Evolutionary conservation across 2,113 vertebrate genomes (phyloP), one percentile per base, ranked within the genome.

Genomic region (Lagopus leucura): DNA sequence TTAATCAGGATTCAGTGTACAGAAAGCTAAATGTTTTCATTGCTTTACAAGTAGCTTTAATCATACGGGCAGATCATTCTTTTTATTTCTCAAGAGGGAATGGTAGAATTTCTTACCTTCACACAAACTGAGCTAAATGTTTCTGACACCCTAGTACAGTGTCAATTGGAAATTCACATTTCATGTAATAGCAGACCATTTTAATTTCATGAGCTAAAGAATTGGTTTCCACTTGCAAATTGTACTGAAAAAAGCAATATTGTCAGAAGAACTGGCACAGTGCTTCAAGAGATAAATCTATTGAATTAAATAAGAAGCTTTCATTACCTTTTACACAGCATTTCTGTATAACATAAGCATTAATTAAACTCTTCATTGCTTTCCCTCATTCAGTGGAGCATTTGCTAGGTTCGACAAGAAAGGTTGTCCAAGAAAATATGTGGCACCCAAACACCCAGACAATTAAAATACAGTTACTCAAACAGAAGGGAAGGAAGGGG

Each of bases 191-290:
- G 96, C 90, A 94, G 92, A 90, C 80, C 65, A 88, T 97, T 97
- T 97, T 97, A 97, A 98, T 97, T 97, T 97, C 89, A 96, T 95
- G 92, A 97, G 94, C 72, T 79, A 76, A 96, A 96, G 77, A 92
- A 97, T 92, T 96, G 91, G 65, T 88, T 97, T 93, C 90, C 80
- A 69, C 40, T 96, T 92, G 83, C 70, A 92, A 90, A 93, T 79
- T 93, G 47, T 86, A 72, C 80, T 25, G 24, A 97, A 96, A 76
- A 95, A 96, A 97, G 91, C 84, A 92, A 88, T 95, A 90, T 86
- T 96, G 87, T 97, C 91, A 77, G 86, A 96, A 88, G 85, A 88
- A 84, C 64, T 93, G 65, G 66, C 74, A 72, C 57, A 74, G 73
- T 73, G 67, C 94, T 96, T 91, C 88, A 60, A 95, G 88, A 96